Base-by-base conservation (phyloP, 2,797 vertebrate genomes). In the Silurus aristotelis region DNA sequence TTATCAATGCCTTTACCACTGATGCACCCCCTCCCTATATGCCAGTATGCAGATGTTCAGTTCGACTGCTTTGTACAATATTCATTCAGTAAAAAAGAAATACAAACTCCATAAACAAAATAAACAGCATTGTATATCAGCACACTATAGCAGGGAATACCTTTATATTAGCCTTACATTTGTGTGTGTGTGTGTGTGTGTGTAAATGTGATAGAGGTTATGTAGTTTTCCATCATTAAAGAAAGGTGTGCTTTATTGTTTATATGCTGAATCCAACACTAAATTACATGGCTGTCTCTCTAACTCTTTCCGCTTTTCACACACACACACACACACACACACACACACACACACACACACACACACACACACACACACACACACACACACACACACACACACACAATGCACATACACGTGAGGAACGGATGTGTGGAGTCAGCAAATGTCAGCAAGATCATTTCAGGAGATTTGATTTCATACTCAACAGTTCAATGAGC, bases 381-480 rank as follows among this genome's bases (percentile, higher is more conserved):
- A 48, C 22, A 43, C 56, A 61, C 27, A 27, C 1, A 27, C 27
- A 27, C 27, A 27, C n/a, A n/a, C n/a, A n/a, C n/a, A n/a, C 27
- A 27, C 27, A 31, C 31, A 31, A 12, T 63, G 66, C 78, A 64
- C 78, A 66, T 25, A 64, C 31, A 38, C 27, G 13, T 46, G 58
- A 67, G 46, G n/a, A 55, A 55, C 6, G 17, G 46, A 67, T 80
- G 63, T 55, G 63, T 67, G 63, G 63, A 31, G 63, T 38, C 38
- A 38, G 38, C 38, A 61, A 55, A 80, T 2, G 1, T 80, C 61
- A 80, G 9, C 43, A 66, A 52, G 43, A 80, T 66, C n/a, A 66
- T 80, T 66, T 66, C n/a, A 12, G 25, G 7, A 80, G 61, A 80
- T 66, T 80, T 80, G 63, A 66, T 52, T 66, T 67, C 27, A 80